Percentiles rank a stretch among this genome's conserved stretches.
phyloP scores from a whole-genome alignment of 2,888 invertebrate species.

The Drosophila buzzatii region DNA sequence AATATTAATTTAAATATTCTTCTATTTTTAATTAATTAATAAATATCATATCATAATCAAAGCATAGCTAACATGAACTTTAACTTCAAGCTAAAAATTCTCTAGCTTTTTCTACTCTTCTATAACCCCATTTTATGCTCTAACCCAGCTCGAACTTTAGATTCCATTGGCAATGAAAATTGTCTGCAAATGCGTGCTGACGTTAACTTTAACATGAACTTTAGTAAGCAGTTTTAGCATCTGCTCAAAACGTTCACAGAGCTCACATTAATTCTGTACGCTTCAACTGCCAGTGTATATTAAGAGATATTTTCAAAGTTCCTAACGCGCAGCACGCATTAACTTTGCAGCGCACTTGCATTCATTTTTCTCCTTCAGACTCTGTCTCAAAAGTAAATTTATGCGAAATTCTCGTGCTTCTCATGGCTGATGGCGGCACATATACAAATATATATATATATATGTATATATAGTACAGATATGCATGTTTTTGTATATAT shows the following conservation, averaged over 20 bases:
- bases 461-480: not conserved
- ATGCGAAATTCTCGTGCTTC: conserved; percentile 76
- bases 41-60: no score
- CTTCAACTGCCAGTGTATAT: conserved; percentile 14
- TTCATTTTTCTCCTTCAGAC: conserved; percentile 15
- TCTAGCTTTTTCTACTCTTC: no score
- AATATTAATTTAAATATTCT: no score
- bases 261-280: not conserved
- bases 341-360: conserved; percentile 43
- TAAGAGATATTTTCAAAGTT: conserved; percentile 21
- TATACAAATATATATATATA: not conserved
- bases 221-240: not conserved
- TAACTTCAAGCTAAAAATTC: not conserved
- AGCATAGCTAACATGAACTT: not conserved
- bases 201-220: not conserved
- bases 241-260: not conserved
- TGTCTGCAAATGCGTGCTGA: not conserved
- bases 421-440: conserved; percentile 54
- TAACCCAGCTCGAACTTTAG: not conserved
- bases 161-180: not conserved
- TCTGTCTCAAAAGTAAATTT: conserved; percentile 52
- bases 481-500: not conserved
- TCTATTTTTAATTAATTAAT: no score
- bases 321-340: not conserved
- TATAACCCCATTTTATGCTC: not conserved